A percentile compares a stretch with the other conserved stretches of the same genome.
phyloP scores from a whole-genome alignment of 2,113 vertebrate species.

The Caretta caretta region DNA sequence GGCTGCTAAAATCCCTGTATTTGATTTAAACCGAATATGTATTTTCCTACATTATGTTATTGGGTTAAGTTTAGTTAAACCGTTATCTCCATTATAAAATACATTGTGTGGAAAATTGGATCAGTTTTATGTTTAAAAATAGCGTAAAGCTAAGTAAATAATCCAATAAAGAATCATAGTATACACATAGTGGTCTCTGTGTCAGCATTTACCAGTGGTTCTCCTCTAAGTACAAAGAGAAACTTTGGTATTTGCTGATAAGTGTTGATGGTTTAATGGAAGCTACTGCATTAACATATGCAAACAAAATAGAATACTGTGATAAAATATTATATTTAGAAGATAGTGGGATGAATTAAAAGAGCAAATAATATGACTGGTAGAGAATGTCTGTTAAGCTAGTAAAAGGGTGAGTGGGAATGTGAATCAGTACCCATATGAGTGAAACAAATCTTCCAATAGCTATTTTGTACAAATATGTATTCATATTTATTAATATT shows the following conservation, averaged over 20 bases:
- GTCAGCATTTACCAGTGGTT: background rate
- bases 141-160: background rate
- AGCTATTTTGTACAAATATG: rapidly evolving
- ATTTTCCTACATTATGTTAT: background rate
- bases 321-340: background rate
- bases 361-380: background rate
- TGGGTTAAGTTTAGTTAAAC: background rate
- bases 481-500: background rate
- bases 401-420: background rate
- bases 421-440: background rate
- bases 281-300: background rate
- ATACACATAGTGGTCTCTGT: too few relatives aligned
- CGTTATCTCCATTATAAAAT: background rate
- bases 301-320: background rate
- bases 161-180: background rate
- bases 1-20: too few relatives aligned
- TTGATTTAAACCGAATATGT: too few relatives aligned
- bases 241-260: background rate
- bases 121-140: background rate
- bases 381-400: background rate
- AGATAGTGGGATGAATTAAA: background rate
- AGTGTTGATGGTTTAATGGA: background rate
- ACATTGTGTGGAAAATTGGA: background rate
- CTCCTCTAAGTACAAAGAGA: background rate
- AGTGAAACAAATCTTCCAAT: background rate